These are phyloP conservation scores for Meleagris gallopavo DNA, from an alignment of 2,113 vertebrate species.

Conservation along the genomic window DNA sequence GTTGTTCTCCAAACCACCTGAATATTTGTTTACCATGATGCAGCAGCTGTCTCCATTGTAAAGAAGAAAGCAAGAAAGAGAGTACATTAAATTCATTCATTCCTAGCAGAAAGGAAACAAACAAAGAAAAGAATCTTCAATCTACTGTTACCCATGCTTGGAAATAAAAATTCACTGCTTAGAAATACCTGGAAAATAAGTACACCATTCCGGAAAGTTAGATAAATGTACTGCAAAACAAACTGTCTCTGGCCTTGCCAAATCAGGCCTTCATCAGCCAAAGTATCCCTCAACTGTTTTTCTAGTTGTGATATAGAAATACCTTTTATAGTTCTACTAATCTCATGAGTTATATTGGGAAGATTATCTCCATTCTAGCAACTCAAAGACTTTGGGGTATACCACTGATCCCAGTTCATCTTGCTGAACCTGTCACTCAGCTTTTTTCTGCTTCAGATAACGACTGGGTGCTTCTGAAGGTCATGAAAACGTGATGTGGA, in stretches of 20 bases:
- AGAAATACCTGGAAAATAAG: not conserved
- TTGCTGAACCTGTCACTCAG: not conserved
- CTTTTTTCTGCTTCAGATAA: not conserved
- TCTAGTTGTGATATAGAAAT: not conserved
- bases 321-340: not conserved
- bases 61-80: not conserved
- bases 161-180: not conserved
- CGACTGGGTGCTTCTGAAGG: not conserved
- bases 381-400: not conserved
- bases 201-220: not conserved
- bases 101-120: not conserved
- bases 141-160: not conserved
- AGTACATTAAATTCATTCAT: not conserved
- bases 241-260: not conserved
- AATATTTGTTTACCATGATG: constrained; percentile 21
- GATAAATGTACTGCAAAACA: not conserved
- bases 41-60: constrained; percentile 2
- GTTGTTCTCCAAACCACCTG: not conserved
- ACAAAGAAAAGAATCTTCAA: not conserved
- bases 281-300: not conserved
- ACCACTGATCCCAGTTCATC: not conserved
- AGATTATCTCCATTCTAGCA: not conserved
- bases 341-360: not conserved
- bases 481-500: not conserved
- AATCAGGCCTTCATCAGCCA: not conserved